Conservation (phyloP, 1,140 invertebrate species). For the Diorhabda carinulata region DNA sequence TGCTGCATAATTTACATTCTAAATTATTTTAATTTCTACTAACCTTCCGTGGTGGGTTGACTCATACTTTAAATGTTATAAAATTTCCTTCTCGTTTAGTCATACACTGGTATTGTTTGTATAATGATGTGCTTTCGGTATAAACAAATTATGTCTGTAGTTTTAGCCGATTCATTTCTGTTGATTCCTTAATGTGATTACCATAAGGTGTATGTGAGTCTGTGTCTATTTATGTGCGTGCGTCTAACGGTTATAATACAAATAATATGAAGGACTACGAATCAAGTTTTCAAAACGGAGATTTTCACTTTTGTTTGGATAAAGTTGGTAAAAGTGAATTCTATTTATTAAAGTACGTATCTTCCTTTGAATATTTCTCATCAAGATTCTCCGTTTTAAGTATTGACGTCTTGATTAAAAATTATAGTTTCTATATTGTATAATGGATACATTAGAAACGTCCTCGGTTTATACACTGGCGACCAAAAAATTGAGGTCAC, state of each 20-base stretch:
- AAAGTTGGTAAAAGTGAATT: background rate
- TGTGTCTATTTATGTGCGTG: too few species aligned
- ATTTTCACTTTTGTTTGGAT: background rate
- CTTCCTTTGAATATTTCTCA: background rate
- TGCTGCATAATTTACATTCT: background rate
- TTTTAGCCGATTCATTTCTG: too few species aligned
- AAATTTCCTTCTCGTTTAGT: background rate
- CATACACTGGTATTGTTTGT: background rate
- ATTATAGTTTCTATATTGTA: too few species aligned
- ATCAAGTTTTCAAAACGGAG: background rate
- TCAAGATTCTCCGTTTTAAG: too few species aligned
- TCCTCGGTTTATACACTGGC: too few species aligned
- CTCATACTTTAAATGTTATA: background rate
- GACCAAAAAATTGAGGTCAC: too few species aligned
- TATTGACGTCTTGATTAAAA: too few species aligned
- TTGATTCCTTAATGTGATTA: too few species aligned
- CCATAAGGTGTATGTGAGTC: too few species aligned
- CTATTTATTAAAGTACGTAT: background rate
- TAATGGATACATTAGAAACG: too few species aligned
- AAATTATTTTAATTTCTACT: background rate
- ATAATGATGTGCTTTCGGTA: background rate
- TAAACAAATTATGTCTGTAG: background rate
- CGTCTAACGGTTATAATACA: too few species aligned
- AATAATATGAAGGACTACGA: background rate
- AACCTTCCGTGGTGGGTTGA: background rate